A percentile compares a stretch with the other conserved stretches of the same genome.
These are phyloP conservation scores for Hemicentrotus pulcherrimus DNA, from an alignment of 35 echinoderm and acorn worm genomes.

Conservation along the genomic window DNA sequence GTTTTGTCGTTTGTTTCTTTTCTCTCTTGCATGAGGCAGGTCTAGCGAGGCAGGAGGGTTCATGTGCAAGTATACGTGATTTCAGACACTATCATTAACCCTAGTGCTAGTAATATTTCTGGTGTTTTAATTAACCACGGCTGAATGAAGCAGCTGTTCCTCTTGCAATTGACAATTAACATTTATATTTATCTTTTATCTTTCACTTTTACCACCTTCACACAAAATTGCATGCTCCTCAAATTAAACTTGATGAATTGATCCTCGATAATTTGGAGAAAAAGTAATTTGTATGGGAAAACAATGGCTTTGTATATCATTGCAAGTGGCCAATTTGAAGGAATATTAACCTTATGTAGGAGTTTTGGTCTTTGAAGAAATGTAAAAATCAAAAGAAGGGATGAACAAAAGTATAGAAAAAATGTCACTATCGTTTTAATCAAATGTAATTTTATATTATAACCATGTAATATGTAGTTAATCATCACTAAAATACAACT, in stretches of 20 bases:
- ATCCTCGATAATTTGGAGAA: neutral
- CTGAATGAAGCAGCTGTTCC: neutral
- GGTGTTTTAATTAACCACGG: neutral
- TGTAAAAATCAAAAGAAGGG: neutral
- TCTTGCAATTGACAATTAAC: neutral
- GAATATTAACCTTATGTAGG: neutral
- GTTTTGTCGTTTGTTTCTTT: neutral
- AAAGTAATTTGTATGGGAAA: neutral
- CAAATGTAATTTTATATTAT: no score
- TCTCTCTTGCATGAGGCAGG: neutral
- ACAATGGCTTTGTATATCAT: neutral
- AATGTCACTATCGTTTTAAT: neutral
- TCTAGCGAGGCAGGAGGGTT: neutral
- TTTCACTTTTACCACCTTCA: neutral
- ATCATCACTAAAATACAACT: no score
- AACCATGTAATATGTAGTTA: no score
- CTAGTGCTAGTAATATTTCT: neutral
- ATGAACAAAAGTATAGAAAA: neutral
- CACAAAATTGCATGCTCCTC: neutral
- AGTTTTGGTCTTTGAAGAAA: neutral
- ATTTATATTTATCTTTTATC: neutral
- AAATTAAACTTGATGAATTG: neutral
- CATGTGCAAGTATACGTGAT: neutral
- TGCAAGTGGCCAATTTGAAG: neutral
- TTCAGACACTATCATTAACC: neutral